A percentile compares a stretch with the other conserved stretches of the same genome.
Evolutionary conservation across 2,113 vertebrate genomes (phyloP).

Genomic region (Xenus cinereus): DNA sequence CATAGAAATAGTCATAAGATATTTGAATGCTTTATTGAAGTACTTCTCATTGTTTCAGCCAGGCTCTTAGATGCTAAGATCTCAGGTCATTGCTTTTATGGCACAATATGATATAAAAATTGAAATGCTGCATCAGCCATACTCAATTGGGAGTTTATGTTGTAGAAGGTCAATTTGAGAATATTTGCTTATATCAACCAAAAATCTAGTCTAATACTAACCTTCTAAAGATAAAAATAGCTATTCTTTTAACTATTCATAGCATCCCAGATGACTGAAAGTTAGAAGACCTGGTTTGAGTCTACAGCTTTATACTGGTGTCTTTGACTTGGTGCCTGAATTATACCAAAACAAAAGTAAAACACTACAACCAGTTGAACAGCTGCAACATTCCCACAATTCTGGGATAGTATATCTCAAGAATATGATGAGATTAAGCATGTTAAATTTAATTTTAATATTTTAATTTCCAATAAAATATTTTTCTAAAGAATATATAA

Average conservation of each 20-base stretch:
- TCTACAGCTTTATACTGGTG: background rate
- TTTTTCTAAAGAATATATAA: background rate
- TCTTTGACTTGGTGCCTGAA: background rate
- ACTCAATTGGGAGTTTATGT: background rate
- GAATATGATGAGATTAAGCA: background rate
- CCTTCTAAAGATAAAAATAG: background rate
- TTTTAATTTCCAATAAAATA: background rate
- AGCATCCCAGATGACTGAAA: background rate
- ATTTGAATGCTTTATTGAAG: constrained; percentile 20
- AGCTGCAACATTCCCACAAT: background rate
- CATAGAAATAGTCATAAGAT: background rate
- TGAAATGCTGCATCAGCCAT: background rate
- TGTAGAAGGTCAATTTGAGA: background rate
- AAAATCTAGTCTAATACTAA: background rate
- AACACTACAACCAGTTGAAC: background rate
- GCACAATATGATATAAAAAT: background rate
- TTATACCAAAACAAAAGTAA: background rate
- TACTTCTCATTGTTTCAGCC: background rate
- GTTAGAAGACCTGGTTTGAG: background rate
- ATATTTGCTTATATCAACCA: constrained; percentile 21
- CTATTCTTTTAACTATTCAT: background rate
- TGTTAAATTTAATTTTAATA: background rate
- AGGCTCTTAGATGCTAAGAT: background rate
- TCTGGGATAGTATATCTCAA: background rate
- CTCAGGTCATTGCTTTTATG: background rate